Percentiles rank a stretch among this genome's conserved stretches.
Evolutionary conservation across 2,113 vertebrate genomes (phyloP).

Genomic region (Apodemus sylvaticus): DNA sequence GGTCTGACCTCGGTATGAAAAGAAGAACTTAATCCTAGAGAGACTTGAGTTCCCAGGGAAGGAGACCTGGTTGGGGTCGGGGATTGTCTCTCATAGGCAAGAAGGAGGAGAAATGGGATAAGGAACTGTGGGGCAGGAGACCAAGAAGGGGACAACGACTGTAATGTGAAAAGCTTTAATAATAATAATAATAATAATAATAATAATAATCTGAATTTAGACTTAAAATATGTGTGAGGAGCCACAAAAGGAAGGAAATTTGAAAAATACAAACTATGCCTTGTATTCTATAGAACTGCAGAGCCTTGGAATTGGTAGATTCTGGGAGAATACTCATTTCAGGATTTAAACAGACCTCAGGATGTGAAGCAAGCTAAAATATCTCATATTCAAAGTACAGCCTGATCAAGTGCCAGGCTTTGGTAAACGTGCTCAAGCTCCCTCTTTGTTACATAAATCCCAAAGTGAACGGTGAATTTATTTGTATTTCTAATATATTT

Average conservation of each 20-base stretch:
- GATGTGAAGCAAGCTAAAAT: background rate
- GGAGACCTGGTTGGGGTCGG: too few relatives aligned
- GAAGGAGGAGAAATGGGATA: too few relatives aligned
- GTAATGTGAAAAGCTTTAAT: too few relatives aligned
- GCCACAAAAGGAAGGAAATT: slow-evolving; percentile 1
- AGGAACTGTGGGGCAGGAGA: too few relatives aligned
- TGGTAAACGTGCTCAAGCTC: background rate
- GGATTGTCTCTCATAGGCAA: too few relatives aligned
- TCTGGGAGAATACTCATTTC: background rate
- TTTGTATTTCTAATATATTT: slow-evolving; percentile 36
- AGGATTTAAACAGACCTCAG: background rate
- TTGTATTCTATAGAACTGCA: background rate
- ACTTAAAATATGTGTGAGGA: background rate
- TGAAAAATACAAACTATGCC: background rate
- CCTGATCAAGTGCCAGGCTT: background rate
- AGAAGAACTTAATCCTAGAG: too few relatives aligned
- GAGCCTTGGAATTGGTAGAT: background rate
- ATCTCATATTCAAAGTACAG: background rate
- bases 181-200: too few relatives aligned
- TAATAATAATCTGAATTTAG: background rate
- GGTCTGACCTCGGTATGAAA: too few relatives aligned
- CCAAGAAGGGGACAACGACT: too few relatives aligned
- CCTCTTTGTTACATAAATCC: background rate
- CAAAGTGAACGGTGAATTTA: background rate
- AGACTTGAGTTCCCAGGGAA: too few relatives aligned